These are phyloP conservation scores for Oryzias woworae DNA, from an alignment of 2,113 vertebrate genomes.

Conservation along the genomic window DNA sequence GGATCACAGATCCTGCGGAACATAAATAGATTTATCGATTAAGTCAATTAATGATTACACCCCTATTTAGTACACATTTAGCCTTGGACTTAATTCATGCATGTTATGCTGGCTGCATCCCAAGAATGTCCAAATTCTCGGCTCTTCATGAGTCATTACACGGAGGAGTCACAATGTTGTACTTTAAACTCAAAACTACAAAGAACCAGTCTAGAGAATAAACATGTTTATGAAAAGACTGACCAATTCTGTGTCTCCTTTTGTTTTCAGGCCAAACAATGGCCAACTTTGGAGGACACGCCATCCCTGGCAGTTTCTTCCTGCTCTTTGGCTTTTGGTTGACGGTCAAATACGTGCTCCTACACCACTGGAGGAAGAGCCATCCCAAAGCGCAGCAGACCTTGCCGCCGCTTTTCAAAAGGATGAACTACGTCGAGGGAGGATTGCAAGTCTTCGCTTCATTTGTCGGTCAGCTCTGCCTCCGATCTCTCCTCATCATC, in stretches of 20 bases:
- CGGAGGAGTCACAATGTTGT: background rate
- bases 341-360: constrained; percentile 83
- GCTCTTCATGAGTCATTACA: too few species aligned
- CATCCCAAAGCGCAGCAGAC: constrained; percentile 58
- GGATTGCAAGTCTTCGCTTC: constrained; percentile 76
- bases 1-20: too few species aligned
- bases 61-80: too few species aligned
- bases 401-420: constrained; percentile 55
- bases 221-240: background rate
- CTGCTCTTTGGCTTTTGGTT: constrained; percentile 89
- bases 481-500: background rate
- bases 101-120: too few species aligned
- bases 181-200: constrained; percentile 16
- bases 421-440: constrained; percentile 84
- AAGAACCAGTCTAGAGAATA: too few species aligned
- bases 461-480: constrained; percentile 81
- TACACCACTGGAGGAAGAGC: constrained; percentile 71
- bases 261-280: constrained; percentile 71
- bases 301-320: constrained; percentile 92
- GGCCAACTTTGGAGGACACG: constrained; percentile 95
- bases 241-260: background rate
- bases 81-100: too few species aligned
- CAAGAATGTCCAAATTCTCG: too few species aligned
- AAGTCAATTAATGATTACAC: too few species aligned
- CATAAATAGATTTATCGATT: too few species aligned